Evolutionary conservation across 2,113 vertebrate species (phyloP).

Genomic region (Serilophus lunatus): DNA sequence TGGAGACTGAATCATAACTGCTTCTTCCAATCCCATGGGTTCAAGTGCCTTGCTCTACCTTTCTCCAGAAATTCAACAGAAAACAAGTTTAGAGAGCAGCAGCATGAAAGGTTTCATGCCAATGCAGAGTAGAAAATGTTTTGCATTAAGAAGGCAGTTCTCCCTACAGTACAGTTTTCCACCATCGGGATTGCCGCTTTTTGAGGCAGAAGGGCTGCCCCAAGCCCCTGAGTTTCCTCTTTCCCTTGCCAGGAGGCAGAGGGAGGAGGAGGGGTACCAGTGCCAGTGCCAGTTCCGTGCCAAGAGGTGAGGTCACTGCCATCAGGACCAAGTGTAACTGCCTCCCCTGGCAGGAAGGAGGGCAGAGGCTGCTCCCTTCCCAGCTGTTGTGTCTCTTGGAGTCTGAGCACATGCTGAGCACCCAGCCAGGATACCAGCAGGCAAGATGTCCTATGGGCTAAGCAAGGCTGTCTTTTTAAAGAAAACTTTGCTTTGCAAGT

Average conservation of each 20-base stretch:
- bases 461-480: neutral
- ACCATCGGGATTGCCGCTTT: neutral
- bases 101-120: neutral
- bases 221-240: neutral
- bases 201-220: neutral
- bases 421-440: neutral
- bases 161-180: neutral
- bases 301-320: conserved; percentile 17
- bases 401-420: neutral
- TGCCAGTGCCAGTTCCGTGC: neutral
- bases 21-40: neutral
- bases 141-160: neutral
- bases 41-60: neutral
- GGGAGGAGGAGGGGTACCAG: neutral
- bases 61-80: neutral
- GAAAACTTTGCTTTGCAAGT: neutral
- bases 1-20: neutral
- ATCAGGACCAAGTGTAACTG: neutral
- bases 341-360: neutral
- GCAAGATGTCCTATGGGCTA: neutral
- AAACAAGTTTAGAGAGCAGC: neutral
- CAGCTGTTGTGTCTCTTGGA: neutral
- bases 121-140: neutral
- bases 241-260: neutral
- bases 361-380: conserved; percentile 1